A percentile compares a stretch with the other conserved stretches of the same genome.
phyloP scores from a whole-genome alignment of 1,140 invertebrate genomes.

The Octopus bimaculoides region DNA sequence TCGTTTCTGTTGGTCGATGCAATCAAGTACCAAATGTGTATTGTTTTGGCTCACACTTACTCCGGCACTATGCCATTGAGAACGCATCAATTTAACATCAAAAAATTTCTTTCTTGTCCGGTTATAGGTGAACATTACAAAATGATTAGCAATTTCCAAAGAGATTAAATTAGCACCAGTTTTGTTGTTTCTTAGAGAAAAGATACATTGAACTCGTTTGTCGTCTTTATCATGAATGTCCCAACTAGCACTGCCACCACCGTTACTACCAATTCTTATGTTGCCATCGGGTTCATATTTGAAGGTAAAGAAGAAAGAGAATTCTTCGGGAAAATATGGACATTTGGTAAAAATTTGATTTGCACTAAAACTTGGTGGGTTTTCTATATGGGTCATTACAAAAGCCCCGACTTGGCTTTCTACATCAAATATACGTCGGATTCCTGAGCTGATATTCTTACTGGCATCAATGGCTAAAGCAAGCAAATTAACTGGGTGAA shows the following conservation, averaged over 20 bases:
- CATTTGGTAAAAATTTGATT: constrained; percentile 37
- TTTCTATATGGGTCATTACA: not conserved
- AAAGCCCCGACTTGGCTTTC: not conserved
- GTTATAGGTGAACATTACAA: constrained; percentile 43
- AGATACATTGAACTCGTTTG: constrained; percentile 29
- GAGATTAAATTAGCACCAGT: constrained; percentile 27
- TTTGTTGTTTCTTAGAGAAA: constrained; percentile 29
- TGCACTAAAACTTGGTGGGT: constrained; percentile 3
- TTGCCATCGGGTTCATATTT: constrained; percentile 26
- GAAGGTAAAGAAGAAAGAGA: constrained; percentile 47
- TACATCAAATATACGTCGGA: not conserved
- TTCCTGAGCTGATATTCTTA: not conserved
- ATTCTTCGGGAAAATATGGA: constrained; percentile 47
- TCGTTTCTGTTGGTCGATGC: constrained; percentile 28
- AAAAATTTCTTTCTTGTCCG: constrained; percentile 38
- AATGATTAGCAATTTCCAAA: constrained; percentile 31
- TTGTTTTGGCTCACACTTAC: constrained; percentile 40
- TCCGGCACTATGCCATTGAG: constrained; percentile 47
- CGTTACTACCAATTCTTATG: constrained; percentile 19
- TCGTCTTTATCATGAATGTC: no score
- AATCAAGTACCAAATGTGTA: constrained; percentile 44
- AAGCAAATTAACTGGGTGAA: not conserved
- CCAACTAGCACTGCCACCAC: not conserved
- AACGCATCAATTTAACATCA: constrained; percentile 31
- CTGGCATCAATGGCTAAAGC: not conserved